Conservation (phyloP, 30 jellyfish, hydroid and myxozoan species). For the Haliclystus octoradiatus region DNA sequence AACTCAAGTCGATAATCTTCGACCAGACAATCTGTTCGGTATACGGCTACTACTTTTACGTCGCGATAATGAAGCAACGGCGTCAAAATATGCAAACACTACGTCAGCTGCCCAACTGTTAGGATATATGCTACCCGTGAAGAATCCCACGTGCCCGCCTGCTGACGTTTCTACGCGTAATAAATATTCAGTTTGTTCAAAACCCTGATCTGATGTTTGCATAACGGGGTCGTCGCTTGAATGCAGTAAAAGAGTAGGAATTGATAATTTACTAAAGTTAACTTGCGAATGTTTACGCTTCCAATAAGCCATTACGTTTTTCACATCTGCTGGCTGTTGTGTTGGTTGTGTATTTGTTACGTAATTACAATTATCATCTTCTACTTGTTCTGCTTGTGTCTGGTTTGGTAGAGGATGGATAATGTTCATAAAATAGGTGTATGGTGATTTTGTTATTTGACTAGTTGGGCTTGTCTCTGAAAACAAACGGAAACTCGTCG, state of each 20-base stretch:
- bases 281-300: not conserved
- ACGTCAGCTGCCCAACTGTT: slow-evolving; percentile 61
- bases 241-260: slow-evolving; percentile 26
- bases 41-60: not conserved
- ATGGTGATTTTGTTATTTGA: not conserved
- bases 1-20: not conserved
- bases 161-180: slow-evolving; percentile 28
- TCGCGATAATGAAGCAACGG: slow-evolving; percentile 3
- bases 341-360: not conserved
- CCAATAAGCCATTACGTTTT: not conserved
- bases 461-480: not conserved
- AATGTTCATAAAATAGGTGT: not conserved
- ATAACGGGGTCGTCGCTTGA: slow-evolving; percentile 45
- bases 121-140: slow-evolving; percentile 31
- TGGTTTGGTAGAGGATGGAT: not conserved
- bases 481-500: not conserved
- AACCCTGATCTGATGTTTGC: slow-evolving; percentile 10
- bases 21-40: not conserved
- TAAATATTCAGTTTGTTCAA: slow-evolving; percentile 22
- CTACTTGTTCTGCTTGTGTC: not conserved
- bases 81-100: slow-evolving; percentile 45
- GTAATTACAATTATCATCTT: not conserved
- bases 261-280: slow-evolving; percentile 15
- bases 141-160: slow-evolving; percentile 63
- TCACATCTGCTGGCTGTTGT: not conserved